A percentile compares a stretch with the other conserved stretches of the same genome.
phyloP scores from a whole-genome alignment of 2,113 vertebrate species.

The Psammodynastes pulverulentus region DNA sequence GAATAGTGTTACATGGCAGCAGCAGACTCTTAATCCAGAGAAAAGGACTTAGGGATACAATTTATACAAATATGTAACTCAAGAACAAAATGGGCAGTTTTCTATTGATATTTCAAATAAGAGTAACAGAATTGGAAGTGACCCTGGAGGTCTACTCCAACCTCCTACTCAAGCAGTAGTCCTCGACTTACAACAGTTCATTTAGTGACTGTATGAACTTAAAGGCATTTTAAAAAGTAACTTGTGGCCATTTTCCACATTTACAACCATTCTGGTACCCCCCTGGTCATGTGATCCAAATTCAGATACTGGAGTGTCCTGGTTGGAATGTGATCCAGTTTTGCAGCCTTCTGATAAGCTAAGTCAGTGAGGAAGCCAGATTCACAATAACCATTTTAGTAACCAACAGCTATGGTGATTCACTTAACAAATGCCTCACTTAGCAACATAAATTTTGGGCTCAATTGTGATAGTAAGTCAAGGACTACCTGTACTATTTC shows the following conservation, averaged over 20 bases:
- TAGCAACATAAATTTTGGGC: neutral
- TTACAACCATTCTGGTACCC: neutral
- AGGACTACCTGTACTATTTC: neutral
- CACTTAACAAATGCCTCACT: neutral
- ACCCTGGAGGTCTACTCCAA: neutral
- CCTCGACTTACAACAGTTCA: neutral
- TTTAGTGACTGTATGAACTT: neutral
- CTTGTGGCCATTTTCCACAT: neutral
- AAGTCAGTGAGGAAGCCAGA: neutral
- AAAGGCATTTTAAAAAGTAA: neutral
- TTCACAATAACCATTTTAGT: neutral
- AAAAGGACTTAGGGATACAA: neutral
- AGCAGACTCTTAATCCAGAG: conserved; percentile 1
- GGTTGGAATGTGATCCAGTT: neutral
- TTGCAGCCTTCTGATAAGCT: neutral
- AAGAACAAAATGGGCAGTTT: neutral
- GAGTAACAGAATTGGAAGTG: neutral
- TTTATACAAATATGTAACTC: neutral
- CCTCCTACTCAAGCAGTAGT: neutral
- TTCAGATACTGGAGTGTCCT: neutral
- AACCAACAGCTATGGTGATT: neutral
- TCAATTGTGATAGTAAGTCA: neutral
- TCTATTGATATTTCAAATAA: neutral
- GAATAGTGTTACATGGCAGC: neutral
- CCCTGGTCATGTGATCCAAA: neutral